Base-by-base conservation (phyloP, 1,140 invertebrate species). In the Papilio machaon region DNA sequence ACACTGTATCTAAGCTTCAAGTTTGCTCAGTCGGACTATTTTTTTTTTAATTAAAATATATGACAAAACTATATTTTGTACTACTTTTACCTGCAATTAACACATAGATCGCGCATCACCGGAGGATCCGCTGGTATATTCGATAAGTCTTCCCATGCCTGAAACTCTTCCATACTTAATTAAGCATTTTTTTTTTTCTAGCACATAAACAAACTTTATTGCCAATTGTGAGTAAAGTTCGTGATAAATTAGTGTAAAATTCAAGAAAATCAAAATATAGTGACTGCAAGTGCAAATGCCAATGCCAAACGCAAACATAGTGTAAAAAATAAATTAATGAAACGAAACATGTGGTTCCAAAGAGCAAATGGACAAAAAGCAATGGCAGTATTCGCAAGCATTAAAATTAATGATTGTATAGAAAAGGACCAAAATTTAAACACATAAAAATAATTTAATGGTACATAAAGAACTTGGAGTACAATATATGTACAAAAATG, bases 121-220 rank as follows among this genome's bases (percentile, higher is more conserved):
- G 97, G 97, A 64, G 97, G 97, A 94, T 98, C 97, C 6, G 96
- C 96, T 38, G 96, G 95, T 83, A 98, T 97, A 85, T 95, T 95
- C 35, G 96, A 95, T 30, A 97, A 93, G 92, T 97, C 97, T 82
- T 95, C 92, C 96, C 97, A 96, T n/a, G 95, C 95, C 77, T 94
- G 91, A 73, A 90, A 83, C 88, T 95, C 95, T 15, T 95, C 94
- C 91, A 93, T 92, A n/a, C 11, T 67, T 79, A 13, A n/a, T 82
- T 11, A 15, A 13, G 67, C 75, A 84, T 82, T n/a, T 58, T 58
- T 58, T 58, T 76, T 10, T 47, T 49, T 23, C 19, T 58, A 0
- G 17, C 17, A 19, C 54, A 1, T 19, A 58, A 19, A 19, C 1
- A 58, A n/a, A 7, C 8, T 58, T n/a, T 19, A 58, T 58, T 58